Percentiles rank a stretch among this genome's conserved stretches.
These are phyloP conservation scores for Phlogophora meticulosa DNA, from an alignment of 2,888 invertebrate species.

Conservation along the genomic window DNA sequence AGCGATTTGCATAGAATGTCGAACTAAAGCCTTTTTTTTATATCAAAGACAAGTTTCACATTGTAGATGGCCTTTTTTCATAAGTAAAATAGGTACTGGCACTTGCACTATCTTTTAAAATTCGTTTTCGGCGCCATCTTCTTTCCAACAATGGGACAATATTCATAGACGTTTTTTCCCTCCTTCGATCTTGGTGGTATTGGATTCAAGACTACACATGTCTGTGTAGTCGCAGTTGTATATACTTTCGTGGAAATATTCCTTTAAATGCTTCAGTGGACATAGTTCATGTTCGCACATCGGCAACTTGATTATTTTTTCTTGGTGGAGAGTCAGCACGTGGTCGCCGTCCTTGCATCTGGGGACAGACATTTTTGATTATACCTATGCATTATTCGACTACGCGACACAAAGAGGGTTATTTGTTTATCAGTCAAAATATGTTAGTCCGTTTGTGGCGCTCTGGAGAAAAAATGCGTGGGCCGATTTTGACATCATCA, in stretches of 20 bases:
- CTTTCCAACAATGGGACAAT: background rate
- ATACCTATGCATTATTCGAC: background rate
- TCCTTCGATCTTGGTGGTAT: conserved; percentile 12
- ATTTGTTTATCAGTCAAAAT: too few relatives aligned
- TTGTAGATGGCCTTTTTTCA: background rate
- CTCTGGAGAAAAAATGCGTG: too few relatives aligned
- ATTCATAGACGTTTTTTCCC: conserved; percentile 11
- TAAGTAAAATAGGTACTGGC: background rate
- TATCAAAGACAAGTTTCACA: conserved; percentile 1
- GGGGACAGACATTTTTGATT: conserved; percentile 20
- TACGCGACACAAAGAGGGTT: too few relatives aligned
- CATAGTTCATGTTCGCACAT: conserved; percentile 94
- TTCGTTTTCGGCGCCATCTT: background rate
- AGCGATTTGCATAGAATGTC: conserved; percentile 11
- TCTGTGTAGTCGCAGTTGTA: conserved; percentile 92
- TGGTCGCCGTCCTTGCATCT: conserved; percentile 90
- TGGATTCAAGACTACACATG: conserved; percentile 90
- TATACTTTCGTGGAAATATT: conserved; percentile 91
- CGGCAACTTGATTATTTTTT: conserved; percentile 92
- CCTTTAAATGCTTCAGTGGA: conserved; percentile 90
- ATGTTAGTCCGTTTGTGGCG: too few relatives aligned
- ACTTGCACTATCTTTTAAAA: background rate
- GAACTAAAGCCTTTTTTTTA: background rate
- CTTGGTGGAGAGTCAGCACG: conserved; percentile 94
- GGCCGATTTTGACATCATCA: too few relatives aligned